These are phyloP conservation scores for Aricia artaxerxes DNA, from an alignment of 2,888 invertebrate species.

Conservation along the genomic window DNA sequence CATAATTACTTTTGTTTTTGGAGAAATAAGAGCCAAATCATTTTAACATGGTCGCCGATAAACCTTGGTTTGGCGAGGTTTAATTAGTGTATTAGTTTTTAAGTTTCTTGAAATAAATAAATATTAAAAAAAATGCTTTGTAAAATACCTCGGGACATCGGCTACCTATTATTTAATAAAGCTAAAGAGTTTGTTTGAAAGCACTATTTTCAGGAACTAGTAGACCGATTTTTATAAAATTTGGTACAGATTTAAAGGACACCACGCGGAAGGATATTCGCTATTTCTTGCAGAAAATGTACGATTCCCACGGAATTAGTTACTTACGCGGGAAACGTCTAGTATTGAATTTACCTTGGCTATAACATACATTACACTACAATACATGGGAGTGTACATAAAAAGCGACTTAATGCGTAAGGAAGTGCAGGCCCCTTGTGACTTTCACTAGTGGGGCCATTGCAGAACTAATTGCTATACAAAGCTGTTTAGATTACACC, in stretches of 20 bases:
- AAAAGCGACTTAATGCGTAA: constrained; percentile 1
- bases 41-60: neutral
- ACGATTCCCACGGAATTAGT: neutral
- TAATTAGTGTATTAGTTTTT: too few relatives aligned
- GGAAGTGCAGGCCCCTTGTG: neutral
- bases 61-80: too few relatives aligned
- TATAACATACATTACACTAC: neutral
- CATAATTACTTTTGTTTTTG: neutral
- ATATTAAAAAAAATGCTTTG: too few relatives aligned
- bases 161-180: too few relatives aligned
- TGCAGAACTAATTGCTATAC: constrained; percentile 16
- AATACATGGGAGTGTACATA: neutral
- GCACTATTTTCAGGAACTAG: too few relatives aligned
- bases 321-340: neutral
- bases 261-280: neutral
- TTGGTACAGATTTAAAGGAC: too few relatives aligned
- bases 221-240: too few relatives aligned
- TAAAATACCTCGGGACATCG: too few relatives aligned
- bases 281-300: neutral
- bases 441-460: constrained; percentile 23
- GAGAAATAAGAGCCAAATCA: neutral
- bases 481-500: constrained; percentile 17
- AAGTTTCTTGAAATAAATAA: too few relatives aligned
- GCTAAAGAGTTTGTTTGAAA: too few relatives aligned
- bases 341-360: neutral